Base-by-base conservation (phyloP, 2,797 vertebrate genomes). In the Mus caroli region DNA sequence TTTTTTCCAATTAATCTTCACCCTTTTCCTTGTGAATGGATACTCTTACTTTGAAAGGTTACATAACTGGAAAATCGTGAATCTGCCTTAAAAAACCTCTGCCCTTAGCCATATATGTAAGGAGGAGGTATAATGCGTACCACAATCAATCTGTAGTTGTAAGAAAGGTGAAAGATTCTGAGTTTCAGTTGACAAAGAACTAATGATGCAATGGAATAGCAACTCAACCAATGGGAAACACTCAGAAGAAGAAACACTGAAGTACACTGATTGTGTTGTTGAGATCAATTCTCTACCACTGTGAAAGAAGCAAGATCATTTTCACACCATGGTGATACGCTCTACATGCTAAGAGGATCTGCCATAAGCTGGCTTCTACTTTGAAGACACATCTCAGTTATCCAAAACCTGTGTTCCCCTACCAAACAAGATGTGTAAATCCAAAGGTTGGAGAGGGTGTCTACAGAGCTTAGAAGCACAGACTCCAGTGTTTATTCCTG, bases 141-240 rank as follows among this genome's bases (percentile, higher is more conserved):
- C 80, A 1, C 0, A 69, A 15, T 75, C n/a, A 75, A n/a, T 64
- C 3, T 73, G n/a, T 31, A 73, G 37, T 52, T 88, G 0, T 1
- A 50, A 91, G 54, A 89, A 92, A 82, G 87, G 6, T 20, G 2
- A 92, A 40, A 52, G 7, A 19, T 73, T 14, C 8, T 86, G 26
- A 92, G 37, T 58, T 88, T 50, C 50, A 94, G 22, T n/a, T 77
- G 58, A 58, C 50, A 46, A 91, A 87, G 12, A 93, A 20, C 43
- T 90, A 89, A 82, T 20, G 37, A 62, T 46, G 19, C 34, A 79
- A n/a, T 2, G 71, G 50, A 67, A n/a, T n/a, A 78, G 34, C n/a
- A 6, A 80, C 4, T 50, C 40, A 40, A 17, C 52, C 56, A 73
- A 10, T 28, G 10, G 60, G 80, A 91, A 93, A 26, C 12, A 90